These are phyloP conservation scores for Apogon hyalosoma DNA, from an alignment of 2,797 vertebrate species.

Conservation along the genomic window DNA sequence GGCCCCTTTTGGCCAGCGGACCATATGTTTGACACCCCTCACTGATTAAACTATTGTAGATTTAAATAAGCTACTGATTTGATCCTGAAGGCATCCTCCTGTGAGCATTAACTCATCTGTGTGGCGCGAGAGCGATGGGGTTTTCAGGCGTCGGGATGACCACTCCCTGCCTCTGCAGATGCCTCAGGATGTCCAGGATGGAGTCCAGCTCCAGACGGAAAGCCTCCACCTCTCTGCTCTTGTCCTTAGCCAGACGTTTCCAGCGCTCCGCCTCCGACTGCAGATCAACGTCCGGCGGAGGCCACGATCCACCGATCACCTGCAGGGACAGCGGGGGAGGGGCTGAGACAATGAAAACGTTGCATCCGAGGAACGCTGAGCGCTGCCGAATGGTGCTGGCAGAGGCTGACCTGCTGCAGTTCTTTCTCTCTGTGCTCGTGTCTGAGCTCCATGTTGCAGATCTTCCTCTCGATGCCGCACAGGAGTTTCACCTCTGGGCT, in stretches of 20 bases:
- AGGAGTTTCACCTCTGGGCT: constrained; percentile 91
- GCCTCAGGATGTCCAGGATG: constrained; percentile 91
- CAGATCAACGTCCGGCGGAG: constrained; percentile 75
- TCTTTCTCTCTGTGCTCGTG: constrained; percentile 89
- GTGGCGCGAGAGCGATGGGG: constrained; percentile 35
- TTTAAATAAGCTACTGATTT: too few species aligned
- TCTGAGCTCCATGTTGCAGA: constrained; percentile 89
- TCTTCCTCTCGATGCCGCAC: constrained; percentile 88
- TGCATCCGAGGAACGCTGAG: not conserved
- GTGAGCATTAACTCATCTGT: constrained; percentile 47
- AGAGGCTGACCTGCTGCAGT: constrained; percentile 88
- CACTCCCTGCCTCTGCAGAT: constrained; percentile 90
- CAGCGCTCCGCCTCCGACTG: constrained; percentile 86
- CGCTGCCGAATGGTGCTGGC: not conserved
- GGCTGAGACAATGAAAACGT: not conserved
- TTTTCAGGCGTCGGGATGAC: constrained; percentile 80
- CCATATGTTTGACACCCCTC: too few species aligned
- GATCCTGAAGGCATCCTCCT: not conserved
- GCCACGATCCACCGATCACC: constrained; percentile 83
- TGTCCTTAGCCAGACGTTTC: constrained; percentile 87
- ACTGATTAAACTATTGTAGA: too few species aligned
- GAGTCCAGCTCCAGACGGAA: constrained; percentile 93
- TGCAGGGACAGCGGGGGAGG: constrained; percentile 55
- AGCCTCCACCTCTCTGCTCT: constrained; percentile 88
- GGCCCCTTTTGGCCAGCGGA: too few species aligned